Percentiles rank a stretch among this genome's conserved stretches.
phyloP scores from a whole-genome alignment of 2,113 vertebrate species.

The Gnathonemus echidnorhynchus region DNA sequence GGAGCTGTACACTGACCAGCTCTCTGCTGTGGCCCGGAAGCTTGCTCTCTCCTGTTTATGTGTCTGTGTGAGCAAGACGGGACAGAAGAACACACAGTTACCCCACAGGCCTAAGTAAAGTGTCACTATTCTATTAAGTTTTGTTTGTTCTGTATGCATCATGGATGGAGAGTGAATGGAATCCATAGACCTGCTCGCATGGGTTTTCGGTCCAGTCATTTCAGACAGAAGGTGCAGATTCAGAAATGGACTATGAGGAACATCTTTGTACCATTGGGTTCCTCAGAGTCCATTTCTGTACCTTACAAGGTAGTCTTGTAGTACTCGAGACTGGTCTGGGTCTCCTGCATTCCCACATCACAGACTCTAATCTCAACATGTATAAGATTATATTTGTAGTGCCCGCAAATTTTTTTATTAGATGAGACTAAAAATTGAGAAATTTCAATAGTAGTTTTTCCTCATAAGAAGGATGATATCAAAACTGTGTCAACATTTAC shows the following conservation, averaged over 20 bases:
- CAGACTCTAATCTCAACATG: too few species aligned
- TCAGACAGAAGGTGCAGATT: neutral
- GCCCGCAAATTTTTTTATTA: too few species aligned
- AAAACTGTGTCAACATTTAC: too few species aligned
- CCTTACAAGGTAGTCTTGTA: too few species aligned
- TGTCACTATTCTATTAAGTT: neutral
- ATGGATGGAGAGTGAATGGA: neutral
- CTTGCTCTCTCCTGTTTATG: neutral
- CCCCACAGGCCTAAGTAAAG: neutral
- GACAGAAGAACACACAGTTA: neutral
- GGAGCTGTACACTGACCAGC: neutral
- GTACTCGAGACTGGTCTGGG: too few species aligned
- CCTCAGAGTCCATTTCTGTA: too few species aligned
- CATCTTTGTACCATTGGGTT: neutral
- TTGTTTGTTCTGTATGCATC: neutral
- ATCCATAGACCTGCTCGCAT: neutral
- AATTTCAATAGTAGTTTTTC: too few species aligned
- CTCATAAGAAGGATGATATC: too few species aligned
- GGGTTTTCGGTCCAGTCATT: neutral
- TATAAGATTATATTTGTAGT: too few species aligned
- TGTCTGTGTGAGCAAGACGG: neutral
- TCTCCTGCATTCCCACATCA: too few species aligned
- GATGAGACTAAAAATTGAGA: too few species aligned
- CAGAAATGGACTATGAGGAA: neutral
- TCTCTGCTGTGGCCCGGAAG: neutral